Percentiles rank a stretch among this genome's conserved stretches.
Evolutionary conservation across 2,113 vertebrate species (phyloP).

Genomic region (Neolamprologus toae): DNA sequence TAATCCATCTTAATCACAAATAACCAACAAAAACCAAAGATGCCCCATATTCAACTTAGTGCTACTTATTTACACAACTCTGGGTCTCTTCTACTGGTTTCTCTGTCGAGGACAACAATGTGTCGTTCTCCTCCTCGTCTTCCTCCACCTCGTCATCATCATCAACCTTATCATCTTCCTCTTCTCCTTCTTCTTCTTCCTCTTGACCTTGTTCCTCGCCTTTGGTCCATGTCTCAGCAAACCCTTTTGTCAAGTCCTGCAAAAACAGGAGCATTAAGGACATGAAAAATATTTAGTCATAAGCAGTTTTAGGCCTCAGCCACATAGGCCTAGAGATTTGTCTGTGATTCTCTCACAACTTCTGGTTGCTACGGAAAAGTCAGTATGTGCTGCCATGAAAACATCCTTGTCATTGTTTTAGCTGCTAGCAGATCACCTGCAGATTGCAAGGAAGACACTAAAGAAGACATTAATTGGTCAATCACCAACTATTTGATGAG

Average conservation of each 20-base stretch:
- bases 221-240: background rate
- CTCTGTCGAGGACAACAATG: background rate
- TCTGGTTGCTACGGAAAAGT: background rate
- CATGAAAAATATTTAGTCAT: background rate
- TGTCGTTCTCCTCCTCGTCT: background rate
- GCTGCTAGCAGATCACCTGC: background rate
- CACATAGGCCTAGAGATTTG: background rate
- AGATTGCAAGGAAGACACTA: background rate
- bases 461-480: background rate
- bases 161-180: background rate
- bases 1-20: background rate
- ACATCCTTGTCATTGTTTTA: background rate
- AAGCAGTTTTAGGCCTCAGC: background rate
- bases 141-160: background rate
- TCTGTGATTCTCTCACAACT: background rate
- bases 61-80: background rate
- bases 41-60: background rate
- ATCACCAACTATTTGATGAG: background rate
- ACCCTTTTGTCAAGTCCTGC: slow-evolving; percentile 18
- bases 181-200: background rate
- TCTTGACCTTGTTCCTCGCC: slow-evolving; percentile 8
- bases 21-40: background rate
- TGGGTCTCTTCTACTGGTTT: background rate
- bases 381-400: background rate
- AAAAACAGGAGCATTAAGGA: background rate